phyloP scores from a whole-genome alignment of 2,797 vertebrate genomes.

The Mastacembelus armatus region DNA sequence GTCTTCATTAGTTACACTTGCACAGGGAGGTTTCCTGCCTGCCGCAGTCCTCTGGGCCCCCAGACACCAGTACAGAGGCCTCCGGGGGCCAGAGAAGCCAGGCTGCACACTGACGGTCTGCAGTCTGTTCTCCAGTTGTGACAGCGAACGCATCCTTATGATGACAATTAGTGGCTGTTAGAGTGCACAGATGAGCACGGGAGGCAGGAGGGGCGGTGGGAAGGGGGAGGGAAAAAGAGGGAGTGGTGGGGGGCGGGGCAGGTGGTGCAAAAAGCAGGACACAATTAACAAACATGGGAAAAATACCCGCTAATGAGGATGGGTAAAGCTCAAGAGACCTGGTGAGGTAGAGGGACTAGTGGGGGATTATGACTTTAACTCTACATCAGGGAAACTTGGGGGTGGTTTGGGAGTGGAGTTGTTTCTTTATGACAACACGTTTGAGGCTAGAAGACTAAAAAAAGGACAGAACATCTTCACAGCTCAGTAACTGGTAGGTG shows the following conservation, averaged over 20 bases:
- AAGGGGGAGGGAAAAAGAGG: conserved; percentile 41
- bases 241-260: conserved; percentile 75
- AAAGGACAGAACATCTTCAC: conserved; percentile 6
- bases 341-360: conserved; percentile 44
- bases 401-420: not conserved
- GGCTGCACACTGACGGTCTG: conserved; percentile 82
- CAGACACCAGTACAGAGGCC: conserved; percentile 57
- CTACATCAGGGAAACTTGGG: conserved; percentile 39
- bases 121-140: conserved; percentile 95
- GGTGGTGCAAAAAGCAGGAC: conserved; percentile 85
- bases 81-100: conserved; percentile 80
- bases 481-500: not conserved
- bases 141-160: conserved; percentile 89
- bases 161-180: conserved; percentile 94
- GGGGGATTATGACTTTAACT: conserved; percentile 65
- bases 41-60: conserved; percentile 74
- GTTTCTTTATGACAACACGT: conserved; percentile 63
- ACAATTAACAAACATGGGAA: conserved; percentile 92
- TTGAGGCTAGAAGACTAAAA: conserved; percentile 22
- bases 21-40: conserved; percentile 83
- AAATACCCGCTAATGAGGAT: conserved; percentile 94
- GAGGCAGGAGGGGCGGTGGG: conserved; percentile 49
- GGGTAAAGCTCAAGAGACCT: conserved; percentile 76
- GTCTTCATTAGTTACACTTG: conserved; percentile 88
- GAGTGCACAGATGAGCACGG: conserved; percentile 88